Percentiles rank a stretch among this genome's conserved stretches.
These are phyloP conservation scores for Zeus faber DNA, from an alignment of 2,113 vertebrate genomes.

Conservation along the genomic window DNA sequence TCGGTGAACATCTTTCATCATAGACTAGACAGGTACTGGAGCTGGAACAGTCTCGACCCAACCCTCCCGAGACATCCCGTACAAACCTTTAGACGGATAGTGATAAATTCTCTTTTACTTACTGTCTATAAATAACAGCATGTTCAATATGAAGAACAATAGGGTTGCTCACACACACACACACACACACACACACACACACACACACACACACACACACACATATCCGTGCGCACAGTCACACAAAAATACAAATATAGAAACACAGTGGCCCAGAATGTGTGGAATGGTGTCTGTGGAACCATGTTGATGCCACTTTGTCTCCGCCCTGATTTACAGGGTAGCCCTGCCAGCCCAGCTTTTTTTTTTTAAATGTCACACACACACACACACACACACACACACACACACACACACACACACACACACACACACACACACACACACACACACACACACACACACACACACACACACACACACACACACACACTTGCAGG, in stretches of 20 bases:
- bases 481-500: too few relatives aligned
- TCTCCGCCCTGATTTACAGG: conserved; percentile 44
- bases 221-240: background rate
- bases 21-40: too few relatives aligned
- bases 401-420: conserved; percentile 25
- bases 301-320: conserved; percentile 48
- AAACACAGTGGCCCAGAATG: conserved; percentile 30
- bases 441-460: background rate
- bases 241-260: too few relatives aligned
- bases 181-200: conserved; percentile 9
- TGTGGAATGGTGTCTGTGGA: conserved; percentile 50
- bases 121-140: too few relatives aligned
- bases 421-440: conserved; percentile 18
- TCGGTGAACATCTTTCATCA: too few relatives aligned
- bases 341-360: conserved; percentile 39
- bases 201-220: conserved; percentile 4
- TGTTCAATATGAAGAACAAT: conserved; percentile 15
- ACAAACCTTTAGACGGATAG: too few relatives aligned
- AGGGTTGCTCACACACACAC: background rate
- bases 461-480: too few relatives aligned
- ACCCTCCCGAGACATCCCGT: too few relatives aligned
- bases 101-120: too few relatives aligned
- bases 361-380: conserved; percentile 29
- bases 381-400: conserved; percentile 31
- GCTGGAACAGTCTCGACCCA: too few relatives aligned